Conservation (phyloP, 1,140 invertebrate genomes). For the Drosophila tristis region DNA sequence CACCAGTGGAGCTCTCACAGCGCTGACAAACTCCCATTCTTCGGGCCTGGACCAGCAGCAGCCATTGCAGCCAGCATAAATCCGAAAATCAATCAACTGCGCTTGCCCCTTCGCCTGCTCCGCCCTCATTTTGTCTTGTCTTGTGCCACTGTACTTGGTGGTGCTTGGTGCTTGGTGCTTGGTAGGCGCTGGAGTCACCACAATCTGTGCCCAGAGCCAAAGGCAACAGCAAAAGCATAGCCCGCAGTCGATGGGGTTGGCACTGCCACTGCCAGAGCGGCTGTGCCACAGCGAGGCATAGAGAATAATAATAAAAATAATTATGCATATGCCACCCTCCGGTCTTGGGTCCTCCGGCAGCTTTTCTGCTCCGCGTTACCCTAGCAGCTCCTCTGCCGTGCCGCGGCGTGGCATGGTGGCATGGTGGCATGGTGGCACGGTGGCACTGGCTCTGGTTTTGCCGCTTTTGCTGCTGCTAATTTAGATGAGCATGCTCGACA, state of each 20-base stretch:
- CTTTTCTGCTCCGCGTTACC: not conserved
- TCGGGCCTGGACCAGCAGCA: no score
- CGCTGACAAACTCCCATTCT: no score
- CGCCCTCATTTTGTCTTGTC: no score
- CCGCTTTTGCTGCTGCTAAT: slow-evolving; percentile 61
- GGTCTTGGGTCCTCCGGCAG: slow-evolving; percentile 12
- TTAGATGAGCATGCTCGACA: slow-evolving; percentile 81
- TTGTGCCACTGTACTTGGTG: slow-evolving; percentile 9
- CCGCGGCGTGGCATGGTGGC: no score
- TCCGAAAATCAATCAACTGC: no score
- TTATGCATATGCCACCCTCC: slow-evolving; percentile 77
- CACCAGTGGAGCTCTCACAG: no score
- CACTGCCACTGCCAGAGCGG: not conserved
- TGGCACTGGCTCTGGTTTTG: slow-evolving; percentile 1
- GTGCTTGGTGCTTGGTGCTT: not conserved
- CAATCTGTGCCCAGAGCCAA: slow-evolving; percentile 45
- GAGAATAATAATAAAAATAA: slow-evolving; percentile 82
- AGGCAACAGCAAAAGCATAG: no score
- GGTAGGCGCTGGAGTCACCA: slow-evolving; percentile 49
- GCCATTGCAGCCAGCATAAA: no score
- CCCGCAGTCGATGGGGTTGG: slow-evolving; percentile 9
- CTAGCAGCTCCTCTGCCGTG: not conserved
- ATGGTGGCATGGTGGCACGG: no score
- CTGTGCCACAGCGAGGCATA: slow-evolving; percentile 32
- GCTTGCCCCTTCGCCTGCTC: no score